Evolutionary conservation across 1,140 invertebrate species (phyloP), one percentile per base, ranked within the genome.

Genomic region (Drosophila nasuta): DNA sequence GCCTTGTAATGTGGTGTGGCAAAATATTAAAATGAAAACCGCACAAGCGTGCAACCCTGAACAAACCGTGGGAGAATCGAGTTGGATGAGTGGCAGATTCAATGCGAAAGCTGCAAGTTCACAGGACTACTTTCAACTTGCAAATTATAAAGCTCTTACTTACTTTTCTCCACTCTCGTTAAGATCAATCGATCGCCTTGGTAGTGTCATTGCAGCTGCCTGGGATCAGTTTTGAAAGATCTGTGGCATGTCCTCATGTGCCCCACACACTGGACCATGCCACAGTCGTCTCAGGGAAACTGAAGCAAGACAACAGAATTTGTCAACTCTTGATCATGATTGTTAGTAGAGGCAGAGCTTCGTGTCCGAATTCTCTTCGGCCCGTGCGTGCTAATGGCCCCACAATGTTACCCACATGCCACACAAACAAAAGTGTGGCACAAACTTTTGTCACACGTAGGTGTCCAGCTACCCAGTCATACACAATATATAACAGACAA

Each of bases 271-370:
- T 10, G 7, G 6, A 13, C 15, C 62, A 20, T 48, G 70, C 45
- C 63, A 41, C 48, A 68, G 57, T 1, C 49, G 20, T 25, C 20
- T 25, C 35, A 28, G 67, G 51, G 65, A 68, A 82, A 83, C 73
- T 87, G 79, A 87, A 87, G 83, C 82, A 88, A 88, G 83, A 89
- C 83, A 88, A 88, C 80, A 88, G 83, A 88, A 88, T 88, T 88
- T 88, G 83, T 88, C 83, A 88, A 83, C 74, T 56, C 85, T 65
- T 64, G 83, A 88, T 88, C 83, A 75, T 88, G 83, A 88, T 88
- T 81, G 85, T 86, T 71, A 57, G 48, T 10, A 38, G 64, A 64
- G 58, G 63, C 56, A 56, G 58, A 38, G 48, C 6, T 6, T 64
- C 20, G 45, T 15, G 15, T 57, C 57, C 43, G 43, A 63, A 30